Base-by-base conservation (phyloP, 2,888 invertebrate genomes). In the Atherix ibis region DNA sequence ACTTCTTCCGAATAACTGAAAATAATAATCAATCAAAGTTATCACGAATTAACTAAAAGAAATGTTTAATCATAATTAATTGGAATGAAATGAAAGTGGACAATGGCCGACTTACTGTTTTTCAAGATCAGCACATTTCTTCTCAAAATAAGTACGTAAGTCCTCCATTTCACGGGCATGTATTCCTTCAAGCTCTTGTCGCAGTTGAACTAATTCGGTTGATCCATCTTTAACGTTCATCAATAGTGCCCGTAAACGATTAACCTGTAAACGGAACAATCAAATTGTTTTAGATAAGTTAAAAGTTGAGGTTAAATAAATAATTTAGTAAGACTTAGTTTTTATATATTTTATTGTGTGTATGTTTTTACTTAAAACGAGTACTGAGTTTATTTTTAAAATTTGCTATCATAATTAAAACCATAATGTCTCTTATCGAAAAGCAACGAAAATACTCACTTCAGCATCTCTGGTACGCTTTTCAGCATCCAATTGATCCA, bases 141-240 rank as follows among this genome's bases (percentile, higher is more conserved):
- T 68, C 49, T 84, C 84, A 50, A 82, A 84, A 49, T 83, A 84
- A 8, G 71, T 77, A 29, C 83, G 65, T 34, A 84, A 54, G 49
- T 82, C 76, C 53, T 81, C 81, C 74, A 84, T 76, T 53, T 84
- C 79, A 41, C 71, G 72, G 22, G 73, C 66, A 57, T 84, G 81
- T 47, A 73, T 73, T 4, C 58, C 50, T 35, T 73, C 71, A 18
- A 80, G 54, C 47, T 78, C 78, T 18, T 64, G 56, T 34, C 68
- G 62, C 27, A 76, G 45, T 12, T 65, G 64, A 9, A 67, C 62
- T 14, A 77, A 54, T 37, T 70, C 70, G 0, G 62, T 64, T 35
- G 67, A 66, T 2, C 71, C 71, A 30, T 70, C 66, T 49, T 72
- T 70, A 1, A 73, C 66, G 5, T 63, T 67, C 1, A 64, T 57